Base-by-base conservation (phyloP, 2,797 vertebrate genomes). In the Microctenopoma stevenorrisi region DNA sequence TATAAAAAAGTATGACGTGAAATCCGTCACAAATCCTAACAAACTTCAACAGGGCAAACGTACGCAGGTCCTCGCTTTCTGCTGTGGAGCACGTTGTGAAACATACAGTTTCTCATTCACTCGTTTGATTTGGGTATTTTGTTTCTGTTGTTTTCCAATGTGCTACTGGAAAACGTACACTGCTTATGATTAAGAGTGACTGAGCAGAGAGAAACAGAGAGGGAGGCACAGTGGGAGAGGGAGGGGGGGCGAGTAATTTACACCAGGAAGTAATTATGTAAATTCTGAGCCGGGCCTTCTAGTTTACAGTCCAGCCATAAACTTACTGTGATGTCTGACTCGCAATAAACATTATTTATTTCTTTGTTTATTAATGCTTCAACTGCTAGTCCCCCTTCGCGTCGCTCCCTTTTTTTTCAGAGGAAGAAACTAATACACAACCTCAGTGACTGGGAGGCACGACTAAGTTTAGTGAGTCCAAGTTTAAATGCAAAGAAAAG, bases 231-330 rank as follows among this genome's bases (percentile, higher is more conserved):
- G 72, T 38, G 56, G 37, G 64, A 61, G 61, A 79, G 58, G 51
- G 74, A 62, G 73, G 72, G 22, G 22, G 82, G 76, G 71, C 46
- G 72, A 78, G 85, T 86, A 91, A 89, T 92, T 93, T 93, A 91
- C 91, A 92, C 89, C 88, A 91, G 93, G 93, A 95, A 95, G 93
- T 95, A 91, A 94, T 95, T 93, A 95, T 93, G 91, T 92, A 91
- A 92, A 93, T 94, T 90, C 89, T 85, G 88, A 90, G 82, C 87
- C 60, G 62, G 85, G 84, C 87, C 86, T 79, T 85, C 79, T 84
- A 92, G 89, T 93, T 93, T 92, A 93, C 83, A 88, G 89, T 89
- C 85, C 88, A 82, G 85, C 91, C 86, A 92, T 94, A 94, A 93
- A 94, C 81, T 80, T 87, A 86, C 91, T 86, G 83, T 91, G 91